These are phyloP conservation scores for Ptilorrhoa leucosticta DNA, from an alignment of 2,113 vertebrate genomes.

Conservation along the genomic window DNA sequence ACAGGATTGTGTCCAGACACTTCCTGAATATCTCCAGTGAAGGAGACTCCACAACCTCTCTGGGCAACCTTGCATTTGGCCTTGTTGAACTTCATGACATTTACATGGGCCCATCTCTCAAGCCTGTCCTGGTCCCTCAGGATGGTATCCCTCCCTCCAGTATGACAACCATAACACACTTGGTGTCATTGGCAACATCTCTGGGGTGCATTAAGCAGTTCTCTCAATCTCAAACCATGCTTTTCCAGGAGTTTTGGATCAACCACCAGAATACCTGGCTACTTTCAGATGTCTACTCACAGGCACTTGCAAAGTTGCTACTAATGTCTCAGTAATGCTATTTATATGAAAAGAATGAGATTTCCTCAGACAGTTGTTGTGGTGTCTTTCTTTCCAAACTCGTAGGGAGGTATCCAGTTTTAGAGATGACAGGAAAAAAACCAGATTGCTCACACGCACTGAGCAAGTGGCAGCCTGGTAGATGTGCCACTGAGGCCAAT, in stretches of 20 bases:
- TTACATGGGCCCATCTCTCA: background rate
- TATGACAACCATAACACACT: background rate
- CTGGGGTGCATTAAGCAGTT: background rate
- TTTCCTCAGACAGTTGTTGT: background rate
- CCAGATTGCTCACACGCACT: background rate
- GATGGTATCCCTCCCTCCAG: too few species aligned
- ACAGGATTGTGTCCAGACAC: background rate
- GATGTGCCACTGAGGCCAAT: background rate
- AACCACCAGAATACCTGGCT: background rate
- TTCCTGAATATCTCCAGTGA: background rate
- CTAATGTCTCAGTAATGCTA: background rate
- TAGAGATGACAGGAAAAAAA: background rate
- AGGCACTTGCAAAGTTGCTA: background rate
- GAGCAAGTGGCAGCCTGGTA: background rate
- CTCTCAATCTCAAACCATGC: background rate
- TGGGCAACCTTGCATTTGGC: background rate
- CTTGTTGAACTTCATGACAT: accelerated
- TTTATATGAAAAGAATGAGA: background rate
- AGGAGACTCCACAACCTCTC: background rate
- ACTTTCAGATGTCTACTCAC: background rate
- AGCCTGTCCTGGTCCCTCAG: too few species aligned
- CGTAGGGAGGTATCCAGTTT: background rate
- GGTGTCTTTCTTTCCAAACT: background rate
- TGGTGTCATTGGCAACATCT: background rate
- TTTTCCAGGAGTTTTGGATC: background rate